Base-by-base conservation (phyloP, 2,888 invertebrate genomes). In the Nycteola revayana region DNA sequence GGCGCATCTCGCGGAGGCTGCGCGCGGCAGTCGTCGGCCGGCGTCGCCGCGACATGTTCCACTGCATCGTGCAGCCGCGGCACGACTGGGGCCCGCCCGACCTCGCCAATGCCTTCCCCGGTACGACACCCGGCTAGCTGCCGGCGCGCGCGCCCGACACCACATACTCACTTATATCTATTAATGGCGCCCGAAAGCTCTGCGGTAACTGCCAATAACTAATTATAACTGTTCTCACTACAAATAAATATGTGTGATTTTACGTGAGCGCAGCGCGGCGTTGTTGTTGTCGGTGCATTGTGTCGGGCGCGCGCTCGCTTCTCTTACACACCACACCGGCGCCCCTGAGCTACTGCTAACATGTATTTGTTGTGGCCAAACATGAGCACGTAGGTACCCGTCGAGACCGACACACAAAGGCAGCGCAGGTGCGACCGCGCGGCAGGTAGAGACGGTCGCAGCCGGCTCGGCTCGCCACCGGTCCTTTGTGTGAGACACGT, bases 11-110 rank as follows among this genome's bases (percentile, higher is more conserved):
- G 53, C 51, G 63, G 59, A 58, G 65, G 66, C 58, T 60, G 60
- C 60, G 68, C 70, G 63, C 50, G 37, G 25, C 42, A 29, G 59
- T 50, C 59, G 59, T 50, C 45, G 49, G 54, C 50, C 62, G 59
- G 63, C 62, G 59, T 58, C 52, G 48, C 36, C 45, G 61, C 50
- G 55, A 45, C 51, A 94, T 94, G 94, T 94, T 94, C 86, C 94
- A 94, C 90, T 95, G 94, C 81, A 94, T 94, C 67, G 94, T 94
- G 73, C 94, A 94, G 87, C 94, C 94, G 85, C 91, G 92, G 68
- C 92, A 92, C 75, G 94, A 93, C 73, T 94, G 94, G 94, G 91
- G 92, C 49, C 90, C 91, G 67, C 92, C 91, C 70, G 92, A 93
- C 50, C 93, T 94, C 77, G 91, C 92, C 74, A 91, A 93, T 75